Evolutionary conservation across 2,113 vertebrate genomes (phyloP).

Genomic region (Chinchilla lanigera): DNA sequence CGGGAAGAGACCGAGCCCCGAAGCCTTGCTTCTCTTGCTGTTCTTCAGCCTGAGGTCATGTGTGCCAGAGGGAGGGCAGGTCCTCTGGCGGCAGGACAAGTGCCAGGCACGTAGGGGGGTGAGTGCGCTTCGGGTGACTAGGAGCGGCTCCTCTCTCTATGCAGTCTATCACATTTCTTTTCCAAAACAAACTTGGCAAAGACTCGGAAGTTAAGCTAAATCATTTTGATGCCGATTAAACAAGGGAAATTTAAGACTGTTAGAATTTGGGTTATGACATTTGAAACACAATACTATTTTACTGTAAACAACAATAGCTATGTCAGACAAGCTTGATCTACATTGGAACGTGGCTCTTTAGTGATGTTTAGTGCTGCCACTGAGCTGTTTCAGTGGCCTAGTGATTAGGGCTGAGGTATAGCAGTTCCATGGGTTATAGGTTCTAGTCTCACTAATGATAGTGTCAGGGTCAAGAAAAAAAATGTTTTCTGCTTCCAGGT

Average conservation of each 20-base stretch:
- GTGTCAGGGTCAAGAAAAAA: not conserved
- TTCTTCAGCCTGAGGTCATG: not conserved
- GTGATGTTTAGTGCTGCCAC: not conserved
- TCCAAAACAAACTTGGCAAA: not conserved
- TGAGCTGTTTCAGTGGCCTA: not conserved
- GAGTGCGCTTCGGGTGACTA: not conserved
- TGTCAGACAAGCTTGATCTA: not conserved
- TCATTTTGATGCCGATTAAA: not conserved
- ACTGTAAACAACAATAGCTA: not conserved
- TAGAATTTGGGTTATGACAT: not conserved
- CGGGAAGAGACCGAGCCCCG: not conserved
- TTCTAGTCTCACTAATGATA: not conserved
- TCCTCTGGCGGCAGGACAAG: not conserved
- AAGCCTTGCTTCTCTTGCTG: fast-evolving
- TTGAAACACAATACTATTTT: not conserved
- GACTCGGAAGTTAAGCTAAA: not conserved
- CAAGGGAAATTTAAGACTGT: not conserved
- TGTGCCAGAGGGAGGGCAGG: no score
- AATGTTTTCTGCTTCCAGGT: not conserved
- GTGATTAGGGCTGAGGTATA: not conserved
- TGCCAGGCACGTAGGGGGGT: not conserved
- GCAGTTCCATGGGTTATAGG: not conserved
- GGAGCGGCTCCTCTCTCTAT: not conserved
- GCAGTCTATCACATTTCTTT: not conserved
- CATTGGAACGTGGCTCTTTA: not conserved